Percentiles rank a stretch among this genome's conserved stretches.
Conservation (phyloP, 2,797 vertebrate species). For the Hirundo rustica region DNA sequence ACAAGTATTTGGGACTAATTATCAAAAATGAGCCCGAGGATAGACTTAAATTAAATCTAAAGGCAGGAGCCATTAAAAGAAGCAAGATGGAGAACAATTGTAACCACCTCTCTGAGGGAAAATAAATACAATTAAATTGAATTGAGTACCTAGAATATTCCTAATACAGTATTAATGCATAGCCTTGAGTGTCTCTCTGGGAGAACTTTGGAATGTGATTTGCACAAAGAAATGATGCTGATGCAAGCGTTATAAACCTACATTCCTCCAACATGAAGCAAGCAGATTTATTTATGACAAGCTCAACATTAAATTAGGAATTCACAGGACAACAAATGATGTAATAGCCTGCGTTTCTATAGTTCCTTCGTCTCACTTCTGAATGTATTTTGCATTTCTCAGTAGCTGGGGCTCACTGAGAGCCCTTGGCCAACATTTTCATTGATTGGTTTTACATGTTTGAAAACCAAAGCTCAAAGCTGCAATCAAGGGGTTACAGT, state of each 20-base stretch:
- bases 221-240: not conserved
- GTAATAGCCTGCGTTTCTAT: not conserved
- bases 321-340: not conserved
- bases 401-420: not conserved
- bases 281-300: not conserved
- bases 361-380: not conserved
- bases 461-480: conserved; percentile 37
- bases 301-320: not conserved
- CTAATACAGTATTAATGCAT: conserved; percentile 16
- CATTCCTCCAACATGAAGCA: conserved; percentile 1
- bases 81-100: not conserved
- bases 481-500: conserved; percentile 3
- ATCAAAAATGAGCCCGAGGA: not conserved
- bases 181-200: not conserved
- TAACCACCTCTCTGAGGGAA: conserved; percentile 13
- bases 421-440: not conserved
- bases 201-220: conserved; percentile 6
- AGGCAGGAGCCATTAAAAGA: conserved; percentile 5
- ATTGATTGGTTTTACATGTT: not conserved
- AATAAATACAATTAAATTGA: conserved; percentile 47
- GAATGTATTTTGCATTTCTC: not conserved
- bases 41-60: conserved; percentile 5
- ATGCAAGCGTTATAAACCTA: not conserved
- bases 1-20: not conserved
- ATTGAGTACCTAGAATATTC: not conserved